Base-by-base conservation (phyloP, 2,888 invertebrate species). In the Ophioninae sp. region DNA sequence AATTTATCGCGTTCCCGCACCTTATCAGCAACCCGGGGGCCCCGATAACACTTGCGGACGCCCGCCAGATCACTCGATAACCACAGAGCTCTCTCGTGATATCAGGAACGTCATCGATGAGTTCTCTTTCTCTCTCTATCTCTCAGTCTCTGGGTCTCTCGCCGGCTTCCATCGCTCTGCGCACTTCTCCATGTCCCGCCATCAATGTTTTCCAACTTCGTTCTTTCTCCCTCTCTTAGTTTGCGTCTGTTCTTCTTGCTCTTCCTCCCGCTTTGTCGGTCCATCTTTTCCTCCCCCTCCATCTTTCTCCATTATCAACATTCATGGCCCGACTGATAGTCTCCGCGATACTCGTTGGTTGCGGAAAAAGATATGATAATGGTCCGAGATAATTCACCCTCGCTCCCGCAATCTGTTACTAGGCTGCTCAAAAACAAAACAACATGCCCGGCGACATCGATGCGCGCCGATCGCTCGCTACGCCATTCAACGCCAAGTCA, bases 51-150 rank as follows among this genome's bases (percentile, higher is more conserved):
- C 90, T 91, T 89, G 84, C 80, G 89, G 89, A 92, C 92, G 92
- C 92, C 93, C 86, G 92, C 92, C 92, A 92, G 93, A 93, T 93
- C 91, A 91, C 86, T 90, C 90, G 93, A 93, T 93, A 92, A 92
- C 90, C 89, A 87, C 56, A 56, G 68, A 63, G 79, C 68, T 74
- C 61, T 61, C 73, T 77, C 78, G 77, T 85, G 85, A 85, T 91
- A 91, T 91, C 80, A 73, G 61, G 67, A 67, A 64, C 91, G 88
- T 85, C 90, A 91, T 90, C 91, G 90, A 85, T 88, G 63, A 22
- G 87, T 87, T 56, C 37, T 71, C 69, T 17, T 51, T 69, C 44
- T 56, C n/a, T 51, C 69, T 69, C 69, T 58, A 56, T 59, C 73
- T 56, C 44, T 9, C 58, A 0, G 5, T 20, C 63, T 59, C 58